Conservation (phyloP, 1,140 invertebrate genomes). For the Achroia grisella region DNA sequence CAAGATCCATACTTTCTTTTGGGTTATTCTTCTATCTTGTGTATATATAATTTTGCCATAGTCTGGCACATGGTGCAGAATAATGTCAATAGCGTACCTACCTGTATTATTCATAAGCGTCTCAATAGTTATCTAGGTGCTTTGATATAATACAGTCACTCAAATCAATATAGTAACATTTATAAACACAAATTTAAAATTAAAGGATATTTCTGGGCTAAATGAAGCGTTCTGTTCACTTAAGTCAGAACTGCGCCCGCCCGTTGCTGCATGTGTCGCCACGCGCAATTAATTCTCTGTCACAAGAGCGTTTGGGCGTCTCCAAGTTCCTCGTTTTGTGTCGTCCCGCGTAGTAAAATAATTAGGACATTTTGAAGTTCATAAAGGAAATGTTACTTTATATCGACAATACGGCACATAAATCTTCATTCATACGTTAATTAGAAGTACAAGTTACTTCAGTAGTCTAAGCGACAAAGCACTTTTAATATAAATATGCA, state of each 20-base stretch:
- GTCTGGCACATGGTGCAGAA: too few species aligned
- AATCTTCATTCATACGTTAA: constrained; percentile 68
- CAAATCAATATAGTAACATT: neutral
- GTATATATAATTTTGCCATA: too few species aligned
- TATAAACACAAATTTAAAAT: neutral
- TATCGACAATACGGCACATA: constrained; percentile 69
- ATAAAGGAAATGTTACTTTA: constrained; percentile 71
- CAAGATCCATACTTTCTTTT: too few species aligned
- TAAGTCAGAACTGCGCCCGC: constrained; percentile 5
- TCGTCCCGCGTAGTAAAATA: constrained; percentile 55
- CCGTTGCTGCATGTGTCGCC: constrained; percentile 55
- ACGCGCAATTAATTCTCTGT: constrained; percentile 71
- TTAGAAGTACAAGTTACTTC: constrained; percentile 21
- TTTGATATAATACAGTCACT: too few species aligned
- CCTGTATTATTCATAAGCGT: too few species aligned
- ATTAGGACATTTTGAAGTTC: constrained; percentile 73
- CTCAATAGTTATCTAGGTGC: too few species aligned
- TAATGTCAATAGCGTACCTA: too few species aligned
- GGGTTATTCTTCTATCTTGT: too few species aligned
- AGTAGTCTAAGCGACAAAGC: too few species aligned
- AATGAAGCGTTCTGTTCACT: too few species aligned
- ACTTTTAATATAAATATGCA: too few species aligned
- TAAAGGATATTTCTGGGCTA: too few species aligned
- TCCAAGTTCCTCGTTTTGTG: constrained; percentile 63
- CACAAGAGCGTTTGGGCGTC: constrained; percentile 70